Evolutionary conservation across 2,113 vertebrate species (phyloP).

Genomic region (Micronycteris hirsuta): DNA sequence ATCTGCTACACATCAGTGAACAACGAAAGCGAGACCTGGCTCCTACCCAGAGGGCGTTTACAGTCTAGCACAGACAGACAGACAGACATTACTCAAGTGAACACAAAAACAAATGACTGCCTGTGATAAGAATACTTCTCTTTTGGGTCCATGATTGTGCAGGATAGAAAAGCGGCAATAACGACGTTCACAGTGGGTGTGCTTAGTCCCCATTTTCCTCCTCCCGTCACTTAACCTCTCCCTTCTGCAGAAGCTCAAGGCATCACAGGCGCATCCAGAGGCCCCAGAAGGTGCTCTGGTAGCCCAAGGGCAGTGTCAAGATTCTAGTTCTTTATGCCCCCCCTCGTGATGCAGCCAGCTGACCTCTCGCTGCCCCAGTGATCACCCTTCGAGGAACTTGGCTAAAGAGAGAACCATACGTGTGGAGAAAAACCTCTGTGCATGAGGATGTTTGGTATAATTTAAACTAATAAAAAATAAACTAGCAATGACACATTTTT

Average conservation of each 20-base stretch:
- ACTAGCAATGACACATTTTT: background rate
- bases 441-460: background rate
- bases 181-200: background rate
- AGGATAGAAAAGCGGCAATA: background rate
- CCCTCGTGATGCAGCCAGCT: background rate
- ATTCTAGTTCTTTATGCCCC: background rate
- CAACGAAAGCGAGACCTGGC: background rate
- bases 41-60: background rate
- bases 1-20: background rate
- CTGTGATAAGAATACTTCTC: too few relatives aligned
- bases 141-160: background rate
- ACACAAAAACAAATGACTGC: background rate
- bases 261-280: background rate
- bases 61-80: background rate
- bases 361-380: background rate
- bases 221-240: background rate
- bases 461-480: background rate
- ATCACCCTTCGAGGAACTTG: background rate
- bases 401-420: background rate
- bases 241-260: background rate
- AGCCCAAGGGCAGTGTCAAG: fast-evolving
- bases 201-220: background rate
- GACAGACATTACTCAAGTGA: background rate
- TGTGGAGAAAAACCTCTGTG: background rate
- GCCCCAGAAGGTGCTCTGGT: background rate